phyloP scores from a whole-genome alignment of 2,888 invertebrate genomes.

The Pediacus dermestoides region DNA sequence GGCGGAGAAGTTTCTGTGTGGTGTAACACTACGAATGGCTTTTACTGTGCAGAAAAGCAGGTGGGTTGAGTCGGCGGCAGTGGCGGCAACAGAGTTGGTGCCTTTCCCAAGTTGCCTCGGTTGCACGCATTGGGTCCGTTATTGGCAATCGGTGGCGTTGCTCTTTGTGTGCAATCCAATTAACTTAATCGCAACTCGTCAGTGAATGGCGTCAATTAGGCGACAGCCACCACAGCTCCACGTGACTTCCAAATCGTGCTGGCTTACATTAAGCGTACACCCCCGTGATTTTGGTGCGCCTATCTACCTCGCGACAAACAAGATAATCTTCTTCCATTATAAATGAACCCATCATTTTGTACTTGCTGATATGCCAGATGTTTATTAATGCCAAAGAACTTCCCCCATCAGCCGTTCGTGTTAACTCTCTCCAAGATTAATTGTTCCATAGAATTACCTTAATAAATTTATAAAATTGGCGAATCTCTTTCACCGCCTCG shows the following conservation, averaged over 20 bases:
- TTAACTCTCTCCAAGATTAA: conserved; percentile 13
- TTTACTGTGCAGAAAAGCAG: not conserved
- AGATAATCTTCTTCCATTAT: conserved; percentile 10
- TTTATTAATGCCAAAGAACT: conserved; percentile 12
- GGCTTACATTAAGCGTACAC: not conserved
- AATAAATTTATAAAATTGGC: conserved; percentile 14
- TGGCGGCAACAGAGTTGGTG: too few species aligned
- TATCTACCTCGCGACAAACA: conserved; percentile 1
- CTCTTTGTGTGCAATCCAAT: conserved; percentile 47
- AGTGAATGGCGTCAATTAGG: conserved; percentile 48
- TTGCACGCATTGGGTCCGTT: conserved; percentile 38
- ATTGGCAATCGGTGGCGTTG: conserved; percentile 42
- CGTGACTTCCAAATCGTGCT: conserved; percentile 10
- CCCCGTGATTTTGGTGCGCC: not conserved
- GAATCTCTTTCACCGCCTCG: conserved; percentile 8
- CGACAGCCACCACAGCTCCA: conserved; percentile 31
- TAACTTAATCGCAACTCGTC: conserved; percentile 47
- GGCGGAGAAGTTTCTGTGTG: too few species aligned
- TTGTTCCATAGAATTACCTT: conserved; percentile 13
- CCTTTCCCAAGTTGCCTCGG: conserved; percentile 9
- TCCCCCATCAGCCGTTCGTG: too few species aligned
- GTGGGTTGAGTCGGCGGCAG: not conserved
- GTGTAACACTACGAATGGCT: too few species aligned
- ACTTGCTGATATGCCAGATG: conserved; percentile 15
- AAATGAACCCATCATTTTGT: conserved; percentile 13